Base-by-base conservation (phyloP, 30 jellyfish, hydroid and myxozoan genomes). In the Cassiopea xamachana region DNA sequence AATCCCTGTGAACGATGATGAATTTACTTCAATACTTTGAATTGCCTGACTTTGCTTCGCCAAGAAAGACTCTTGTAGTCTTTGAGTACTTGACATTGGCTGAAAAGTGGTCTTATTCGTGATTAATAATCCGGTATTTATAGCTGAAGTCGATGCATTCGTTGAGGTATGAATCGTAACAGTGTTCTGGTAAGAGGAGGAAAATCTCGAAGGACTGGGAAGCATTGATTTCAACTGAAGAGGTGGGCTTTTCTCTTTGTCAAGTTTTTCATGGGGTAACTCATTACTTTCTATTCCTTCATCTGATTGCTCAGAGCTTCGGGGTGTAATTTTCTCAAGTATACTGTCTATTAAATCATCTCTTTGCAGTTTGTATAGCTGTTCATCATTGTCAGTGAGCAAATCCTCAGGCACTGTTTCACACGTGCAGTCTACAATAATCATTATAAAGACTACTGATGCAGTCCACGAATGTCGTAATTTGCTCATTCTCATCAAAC, bases 341-440 rank as follows among this genome's bases (percentile, higher is more conserved):
- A 93, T 93, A 78, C 92, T 93, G 72, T 87, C 92, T 16, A 88
- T 61, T 67, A 92, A 87, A 72, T 87, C 80, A 17, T 84, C 98
- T 48, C 96, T 76, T 71, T 93, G 87, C 59, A 80, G 71, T 43
- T 93, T 76, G 17, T 79, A 87, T 47, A 92, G 71, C 86, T 92
- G 95, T 43, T 92, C 98, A 12, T 88, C 89, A 77, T 82, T 87
- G 88, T 92, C 98, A 13, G 98, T 87, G 59, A 86, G 85, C 55
- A 79, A 73, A 61, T 92, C 98, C 69, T 92, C 98, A 2, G 98
- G 98, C 61, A 87, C 60, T 14, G 80, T 82, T 46, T 82, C 77
- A 13, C 90, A 70, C 27, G 14, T 2, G 75, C 91, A 79, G 15
- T 8, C 19, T 6, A 88, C 48, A 39, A 60, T 19, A n/a, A 75